Conservation (phyloP, 2,797 vertebrate species). For the Sciurus vulgaris region DNA sequence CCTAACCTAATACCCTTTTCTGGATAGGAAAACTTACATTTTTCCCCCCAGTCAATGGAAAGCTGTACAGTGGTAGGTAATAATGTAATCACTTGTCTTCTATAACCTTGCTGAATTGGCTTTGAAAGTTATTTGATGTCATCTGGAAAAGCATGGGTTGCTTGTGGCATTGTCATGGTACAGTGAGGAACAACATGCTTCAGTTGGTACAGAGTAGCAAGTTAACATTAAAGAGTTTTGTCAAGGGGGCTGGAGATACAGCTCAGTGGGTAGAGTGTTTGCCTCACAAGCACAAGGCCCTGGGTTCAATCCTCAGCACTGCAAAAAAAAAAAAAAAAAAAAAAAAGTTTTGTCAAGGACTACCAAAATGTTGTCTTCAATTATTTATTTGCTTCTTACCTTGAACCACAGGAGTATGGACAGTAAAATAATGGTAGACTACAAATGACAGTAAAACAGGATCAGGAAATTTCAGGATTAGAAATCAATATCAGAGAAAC, state of each 20-base stretch:
- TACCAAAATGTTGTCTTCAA: neutral
- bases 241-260: neutral
- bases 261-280: too few relatives aligned
- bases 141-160: neutral
- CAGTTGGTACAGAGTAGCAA: neutral
- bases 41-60: neutral
- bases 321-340: too few relatives aligned
- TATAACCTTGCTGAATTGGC: neutral
- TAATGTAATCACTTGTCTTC: neutral
- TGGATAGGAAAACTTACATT: neutral
- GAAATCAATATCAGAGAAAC: slow-evolving; percentile 39
- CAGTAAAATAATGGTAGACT: slow-evolving; percentile 27
- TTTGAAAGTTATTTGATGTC: slow-evolving; percentile 43
- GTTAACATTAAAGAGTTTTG: neutral
- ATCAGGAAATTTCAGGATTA: neutral
- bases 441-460: neutral
- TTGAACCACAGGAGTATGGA: neutral
- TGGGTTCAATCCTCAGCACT: too few relatives aligned
- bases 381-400: slow-evolving; percentile 33
- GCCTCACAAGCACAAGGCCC: too few relatives aligned
- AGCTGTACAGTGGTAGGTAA: neutral
- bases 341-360: neutral
- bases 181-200: neutral
- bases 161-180: neutral
- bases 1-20: neutral